Base-by-base conservation (phyloP, 2,797 vertebrate genomes). In the Orientallactaga sibirica region DNA sequence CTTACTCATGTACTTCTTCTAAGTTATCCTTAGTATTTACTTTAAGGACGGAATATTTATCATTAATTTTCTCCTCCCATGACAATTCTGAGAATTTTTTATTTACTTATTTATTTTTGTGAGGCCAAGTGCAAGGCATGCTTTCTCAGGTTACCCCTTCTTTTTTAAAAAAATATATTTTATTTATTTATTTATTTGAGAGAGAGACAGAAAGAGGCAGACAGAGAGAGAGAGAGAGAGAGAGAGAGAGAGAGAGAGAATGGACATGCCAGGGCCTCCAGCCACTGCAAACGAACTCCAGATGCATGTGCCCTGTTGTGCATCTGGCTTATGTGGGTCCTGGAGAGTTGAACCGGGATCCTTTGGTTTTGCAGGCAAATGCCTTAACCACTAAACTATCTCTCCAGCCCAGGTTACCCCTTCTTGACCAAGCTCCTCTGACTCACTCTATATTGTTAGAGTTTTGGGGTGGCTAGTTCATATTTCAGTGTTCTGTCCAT, bases 371-470 rank as follows among this genome's bases (percentile, higher is more conserved):
- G 2, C 33, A 37, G 33, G 33, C 33, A 37, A 37, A 37, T 37
- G 33, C 33, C 33, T 37, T 37, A 37, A 37, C 33, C 33, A 37
- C 33, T 37, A 37, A 37, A 2, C 33, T 2, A 37, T 37, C 33
- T 37, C 33, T 37, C 33, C 33, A 37, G 33, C 33, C 33, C 55
- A 58, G 19, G 25, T 73, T 93, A 37, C n/a, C 80, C 24, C n/a
- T 76, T 43, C 52, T 93, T 92, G 43, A 83, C 18, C 20, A 76
- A 61, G 6, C 93, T 87, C 58, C 41, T 55, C 67, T 91, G 43
- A n/a, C 48, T 92, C 52, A 78, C 20, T 62, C n/a, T 84, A 16
- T 73, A 85, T 90, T 76, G 68, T 48, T 48, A 48, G 48, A 19
- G 67, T 93, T 91, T 91, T 84, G 25, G 11, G 76, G 70, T 68